Conservation (phyloP, 2,113 vertebrate genomes). For the Papio anubis region DNA sequence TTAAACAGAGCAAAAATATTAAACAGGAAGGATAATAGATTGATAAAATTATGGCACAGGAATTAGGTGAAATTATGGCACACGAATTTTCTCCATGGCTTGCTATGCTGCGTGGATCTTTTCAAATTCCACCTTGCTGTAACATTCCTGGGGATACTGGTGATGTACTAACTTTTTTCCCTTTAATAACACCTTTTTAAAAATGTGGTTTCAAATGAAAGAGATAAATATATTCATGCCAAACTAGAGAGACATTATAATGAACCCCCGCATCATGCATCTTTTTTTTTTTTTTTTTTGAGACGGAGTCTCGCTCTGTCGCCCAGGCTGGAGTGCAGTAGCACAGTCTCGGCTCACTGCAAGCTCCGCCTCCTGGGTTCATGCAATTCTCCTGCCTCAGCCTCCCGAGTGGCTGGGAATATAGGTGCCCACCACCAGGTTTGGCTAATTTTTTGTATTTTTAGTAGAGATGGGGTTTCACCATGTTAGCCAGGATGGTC, state of each 20-base stretch:
- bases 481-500: too few species aligned
- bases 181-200: neutral
- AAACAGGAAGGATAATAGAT: neutral
- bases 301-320: too few species aligned
- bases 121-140: neutral
- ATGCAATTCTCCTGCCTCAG: too few species aligned
- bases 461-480: too few species aligned
- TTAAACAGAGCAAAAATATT: neutral
- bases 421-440: too few species aligned
- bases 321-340: too few species aligned
- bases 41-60: neutral
- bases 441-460: too few species aligned
- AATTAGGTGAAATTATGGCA: neutral
- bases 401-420: too few species aligned
- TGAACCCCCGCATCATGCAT: neutral
- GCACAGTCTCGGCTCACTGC: too few species aligned
- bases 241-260: neutral
- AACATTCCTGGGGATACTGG: neutral
- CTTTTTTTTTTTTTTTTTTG: neutral
- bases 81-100: neutral
- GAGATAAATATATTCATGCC: neutral
- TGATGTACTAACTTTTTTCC: neutral
- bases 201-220: conserved; percentile 28
- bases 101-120: neutral
- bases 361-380: too few species aligned